These are phyloP conservation scores for Homalodisca vitripennis DNA, from an alignment of 1,140 invertebrate genomes.

Conservation along the genomic window DNA sequence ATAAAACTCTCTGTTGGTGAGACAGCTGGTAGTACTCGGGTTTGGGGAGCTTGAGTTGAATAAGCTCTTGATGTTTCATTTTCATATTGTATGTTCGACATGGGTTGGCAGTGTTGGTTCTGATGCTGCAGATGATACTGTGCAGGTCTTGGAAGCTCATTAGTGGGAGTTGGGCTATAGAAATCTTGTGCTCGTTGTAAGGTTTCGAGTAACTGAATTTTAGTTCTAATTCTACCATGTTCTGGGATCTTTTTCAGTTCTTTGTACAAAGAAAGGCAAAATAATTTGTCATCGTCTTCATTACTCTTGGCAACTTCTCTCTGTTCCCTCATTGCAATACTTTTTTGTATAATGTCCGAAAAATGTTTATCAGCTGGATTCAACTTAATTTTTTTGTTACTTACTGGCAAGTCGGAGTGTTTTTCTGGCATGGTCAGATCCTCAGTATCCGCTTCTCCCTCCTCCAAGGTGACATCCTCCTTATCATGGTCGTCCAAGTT, in stretches of 20 bases:
- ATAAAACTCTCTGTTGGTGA: background rate
- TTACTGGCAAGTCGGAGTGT: background rate
- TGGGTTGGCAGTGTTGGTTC: no score
- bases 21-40: background rate
- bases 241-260: constrained; percentile 41
- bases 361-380: constrained; percentile 7
- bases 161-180: background rate
- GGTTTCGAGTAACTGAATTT: constrained; percentile 17
- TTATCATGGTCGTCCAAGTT: background rate
- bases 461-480: background rate
- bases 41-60: background rate
- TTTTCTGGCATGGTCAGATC: background rate
- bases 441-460: background rate
- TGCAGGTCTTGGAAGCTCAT: background rate
- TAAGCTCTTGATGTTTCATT: background rate
- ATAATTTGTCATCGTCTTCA: constrained; percentile 42
- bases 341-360: constrained; percentile 9
- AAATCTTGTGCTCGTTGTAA: background rate
- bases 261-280: constrained; percentile 43
- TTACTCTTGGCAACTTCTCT: background rate
- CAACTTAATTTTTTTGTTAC: constrained; percentile 2
- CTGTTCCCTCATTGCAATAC: background rate
- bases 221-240: constrained; percentile 38
- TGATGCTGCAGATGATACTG: background rate
- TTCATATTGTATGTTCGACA: background rate